Evolutionary conservation across 2,113 vertebrate species (phyloP), one percentile per base, ranked within the genome.

Genomic region (Leptosomus discolor): DNA sequence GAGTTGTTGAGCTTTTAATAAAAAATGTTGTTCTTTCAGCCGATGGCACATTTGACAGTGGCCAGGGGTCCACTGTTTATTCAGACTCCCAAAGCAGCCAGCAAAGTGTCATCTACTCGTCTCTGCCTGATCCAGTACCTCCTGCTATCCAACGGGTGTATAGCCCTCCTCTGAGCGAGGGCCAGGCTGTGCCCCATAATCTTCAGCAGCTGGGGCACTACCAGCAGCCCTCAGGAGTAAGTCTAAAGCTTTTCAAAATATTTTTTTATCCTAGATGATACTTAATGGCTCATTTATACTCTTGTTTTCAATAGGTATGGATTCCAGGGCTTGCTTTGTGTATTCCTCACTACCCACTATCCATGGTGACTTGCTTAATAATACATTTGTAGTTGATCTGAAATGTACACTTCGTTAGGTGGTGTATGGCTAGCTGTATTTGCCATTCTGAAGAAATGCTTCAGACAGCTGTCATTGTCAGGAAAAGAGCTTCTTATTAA

Each of bases 11-110:
- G 61, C 48, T 89, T 69, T 29, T 94, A 77, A 67, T 89, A 24
- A 65, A 75, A 61, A 34, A 26, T 2, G 6, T 85, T 94, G 39
- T 86, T 82, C 54, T 91, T 95, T 7, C 97, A 99, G 99, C 99
- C 63, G 99, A 98, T 95, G 97, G 98, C 98, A 98, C 98, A 50
- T 99, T 99, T 43, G 99, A 99, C 98, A 99, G 98, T 17, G 98
- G 98, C 65, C 97, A 99, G 90, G 98, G 98, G 88, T 98, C 98
- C 61, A 97, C 98, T 1, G 97, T 99, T 63, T 98, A 99, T 77
- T 98, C 98, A 3, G 99, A 99, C 37, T 98, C 98, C 0, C 98
- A 98, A 81, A 98, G 98, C 97, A 99, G 98, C 98, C 99, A 99
- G 98, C 99, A 99, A 60, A 99, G 99, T 8, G 98, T 98, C 60